Conservation (phyloP, 2,888 invertebrate species). For the Conops quadrifasciatus region DNA sequence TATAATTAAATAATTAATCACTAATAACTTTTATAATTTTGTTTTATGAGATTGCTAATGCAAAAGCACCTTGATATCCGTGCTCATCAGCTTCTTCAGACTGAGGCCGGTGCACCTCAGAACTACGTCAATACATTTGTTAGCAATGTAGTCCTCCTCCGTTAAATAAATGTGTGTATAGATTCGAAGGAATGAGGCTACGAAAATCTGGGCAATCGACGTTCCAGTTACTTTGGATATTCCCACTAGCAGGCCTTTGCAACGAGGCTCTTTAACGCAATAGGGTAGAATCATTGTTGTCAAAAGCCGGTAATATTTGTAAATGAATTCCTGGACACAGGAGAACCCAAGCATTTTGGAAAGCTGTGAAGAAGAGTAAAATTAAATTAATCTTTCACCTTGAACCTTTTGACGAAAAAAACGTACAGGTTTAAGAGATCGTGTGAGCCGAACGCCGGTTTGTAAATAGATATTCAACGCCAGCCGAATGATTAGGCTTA, state of each 20-base stretch:
- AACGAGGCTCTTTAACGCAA: constrained; percentile 66
- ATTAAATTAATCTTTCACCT: not conserved
- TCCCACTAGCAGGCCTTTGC: constrained; percentile 68
- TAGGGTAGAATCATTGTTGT: constrained; percentile 73
- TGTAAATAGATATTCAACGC: constrained; percentile 55
- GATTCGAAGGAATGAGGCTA: constrained; percentile 74
- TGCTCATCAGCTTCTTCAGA: constrained; percentile 70
- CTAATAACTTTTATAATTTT: too few relatives aligned
- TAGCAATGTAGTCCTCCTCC: constrained; percentile 69
- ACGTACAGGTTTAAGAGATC: constrained; percentile 54
- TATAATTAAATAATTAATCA: too few relatives aligned
- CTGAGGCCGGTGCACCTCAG: constrained; percentile 70
- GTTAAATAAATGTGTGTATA: constrained; percentile 76
- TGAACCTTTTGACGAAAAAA: not conserved
- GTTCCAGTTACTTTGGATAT: constrained; percentile 58
- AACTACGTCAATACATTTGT: constrained; percentile 72
- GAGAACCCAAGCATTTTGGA: constrained; percentile 75
- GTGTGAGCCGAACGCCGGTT: constrained; percentile 55
- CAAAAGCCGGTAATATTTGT: constrained; percentile 75
- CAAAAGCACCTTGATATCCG: constrained; percentile 67
- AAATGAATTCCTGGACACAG: constrained; percentile 74
- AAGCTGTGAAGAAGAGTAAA: constrained; percentile 57
- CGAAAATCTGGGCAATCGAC: constrained; percentile 69
- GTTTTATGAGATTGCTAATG: not conserved
- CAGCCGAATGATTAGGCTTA: constrained; percentile 56